phyloP scores from a whole-genome alignment of 64 coral and sea anemone genomes.

The Montipora foliosa region DNA sequence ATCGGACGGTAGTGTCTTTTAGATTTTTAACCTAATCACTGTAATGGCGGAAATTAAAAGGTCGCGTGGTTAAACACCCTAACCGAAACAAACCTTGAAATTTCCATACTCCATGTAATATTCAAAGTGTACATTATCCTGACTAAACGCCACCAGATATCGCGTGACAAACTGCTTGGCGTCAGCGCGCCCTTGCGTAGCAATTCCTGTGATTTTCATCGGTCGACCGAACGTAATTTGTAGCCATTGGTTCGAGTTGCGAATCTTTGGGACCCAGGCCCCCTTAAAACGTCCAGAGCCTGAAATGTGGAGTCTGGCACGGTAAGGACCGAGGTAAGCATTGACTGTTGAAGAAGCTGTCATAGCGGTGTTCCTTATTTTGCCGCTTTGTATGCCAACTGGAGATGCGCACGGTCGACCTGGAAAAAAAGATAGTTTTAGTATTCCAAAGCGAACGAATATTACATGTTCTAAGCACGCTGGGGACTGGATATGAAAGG shows the following conservation, averaged over 20 bases:
- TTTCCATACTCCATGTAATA: constrained; percentile 73
- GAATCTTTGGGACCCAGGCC: constrained; percentile 73
- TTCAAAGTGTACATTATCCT: constrained; percentile 71
- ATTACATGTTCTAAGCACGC: too few species aligned
- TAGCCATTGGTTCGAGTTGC: constrained; percentile 79
- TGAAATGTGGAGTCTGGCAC: constrained; percentile 72
- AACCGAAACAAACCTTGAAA: constrained; percentile 51
- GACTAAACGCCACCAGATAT: constrained; percentile 67
- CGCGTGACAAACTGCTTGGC: constrained; percentile 65
- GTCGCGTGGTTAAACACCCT: too few species aligned
- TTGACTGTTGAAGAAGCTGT: constrained; percentile 86
- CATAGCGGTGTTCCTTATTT: constrained; percentile 75
- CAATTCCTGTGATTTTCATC: constrained; percentile 69
- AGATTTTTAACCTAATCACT: too few species aligned
- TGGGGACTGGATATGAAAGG: too few species aligned
- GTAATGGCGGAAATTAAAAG: too few species aligned
- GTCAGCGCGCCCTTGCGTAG: constrained; percentile 64
- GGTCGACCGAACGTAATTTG: constrained; percentile 68
- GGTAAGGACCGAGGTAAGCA: constrained; percentile 29
- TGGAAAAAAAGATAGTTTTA: background rate
- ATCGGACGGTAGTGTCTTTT: too few species aligned
- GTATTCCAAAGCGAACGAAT: too few species aligned
- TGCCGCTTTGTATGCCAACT: constrained; percentile 74
- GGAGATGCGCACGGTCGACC: constrained; percentile 71
- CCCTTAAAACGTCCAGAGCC: constrained; percentile 56